A percentile compares a stretch with the other conserved stretches of the same genome.
Evolutionary conservation across 2,888 invertebrate genomes (phyloP).

Genomic region (Hipparchia semele): DNA sequence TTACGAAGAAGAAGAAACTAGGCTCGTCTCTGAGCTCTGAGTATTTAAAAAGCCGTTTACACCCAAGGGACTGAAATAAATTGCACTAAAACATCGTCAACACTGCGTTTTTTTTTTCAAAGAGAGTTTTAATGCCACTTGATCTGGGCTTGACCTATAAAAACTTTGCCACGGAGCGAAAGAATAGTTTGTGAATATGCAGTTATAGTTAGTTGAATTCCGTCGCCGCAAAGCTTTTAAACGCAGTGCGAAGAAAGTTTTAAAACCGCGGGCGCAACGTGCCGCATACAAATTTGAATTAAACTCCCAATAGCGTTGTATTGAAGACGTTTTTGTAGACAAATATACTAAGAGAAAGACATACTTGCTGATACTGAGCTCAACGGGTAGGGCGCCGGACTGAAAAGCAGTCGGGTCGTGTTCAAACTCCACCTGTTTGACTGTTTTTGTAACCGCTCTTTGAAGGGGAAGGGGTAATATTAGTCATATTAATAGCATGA

Average conservation of each 20-base stretch:
- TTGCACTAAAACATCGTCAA: conserved; percentile 26
- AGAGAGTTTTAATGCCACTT: conserved; percentile 56
- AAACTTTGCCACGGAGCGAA: conserved; percentile 65
- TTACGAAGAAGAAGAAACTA: neutral
- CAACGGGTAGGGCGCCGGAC: too few species aligned
- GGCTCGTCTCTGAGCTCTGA: neutral
- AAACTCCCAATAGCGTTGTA: conserved; percentile 45
- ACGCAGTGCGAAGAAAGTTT: conserved; percentile 68
- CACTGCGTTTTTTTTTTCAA: conserved; percentile 25
- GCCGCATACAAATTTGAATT: conserved; percentile 69
- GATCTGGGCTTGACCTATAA: conserved; percentile 78
- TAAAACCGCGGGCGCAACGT: conserved; percentile 64
- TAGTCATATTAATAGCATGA: neutral
- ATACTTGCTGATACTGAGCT: too few species aligned
- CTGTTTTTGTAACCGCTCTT: too few species aligned
- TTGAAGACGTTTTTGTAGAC: neutral
- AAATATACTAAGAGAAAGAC: neutral
- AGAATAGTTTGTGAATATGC: conserved; percentile 66
- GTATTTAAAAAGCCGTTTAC: neutral
- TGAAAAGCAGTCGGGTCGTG: too few species aligned
- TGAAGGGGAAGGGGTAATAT: neutral
- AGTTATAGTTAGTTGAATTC: conserved; percentile 73
- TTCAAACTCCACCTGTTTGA: too few species aligned
- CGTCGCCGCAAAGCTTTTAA: conserved; percentile 67
- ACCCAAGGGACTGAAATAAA: conserved; percentile 11